These are phyloP conservation scores for Corythaeola cristata DNA, from an alignment of 2,113 vertebrate genomes.

Conservation along the genomic window DNA sequence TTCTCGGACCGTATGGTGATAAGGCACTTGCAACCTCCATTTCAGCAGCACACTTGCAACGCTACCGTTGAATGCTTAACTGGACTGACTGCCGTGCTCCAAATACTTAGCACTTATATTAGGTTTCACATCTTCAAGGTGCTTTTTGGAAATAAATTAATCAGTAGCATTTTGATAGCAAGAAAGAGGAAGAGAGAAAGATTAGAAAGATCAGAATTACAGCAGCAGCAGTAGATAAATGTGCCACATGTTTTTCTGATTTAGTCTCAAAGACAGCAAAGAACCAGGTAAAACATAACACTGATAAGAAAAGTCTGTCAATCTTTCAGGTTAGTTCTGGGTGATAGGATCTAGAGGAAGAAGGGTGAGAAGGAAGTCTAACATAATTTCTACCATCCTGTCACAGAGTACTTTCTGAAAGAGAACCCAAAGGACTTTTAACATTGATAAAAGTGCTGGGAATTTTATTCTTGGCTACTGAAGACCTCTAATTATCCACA, in stretches of 20 bases:
- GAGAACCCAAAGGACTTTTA: background rate
- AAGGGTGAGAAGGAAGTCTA: background rate
- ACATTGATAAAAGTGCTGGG: background rate
- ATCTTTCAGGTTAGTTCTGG: background rate
- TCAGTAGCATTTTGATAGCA: background rate
- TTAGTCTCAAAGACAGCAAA: background rate
- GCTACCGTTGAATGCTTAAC: background rate
- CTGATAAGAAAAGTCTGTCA: constrained; percentile 9
- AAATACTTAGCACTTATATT: background rate
- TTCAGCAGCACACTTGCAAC: background rate
- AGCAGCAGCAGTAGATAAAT: background rate
- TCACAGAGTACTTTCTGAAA: background rate
- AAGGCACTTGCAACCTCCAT: background rate
- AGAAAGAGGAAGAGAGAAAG: background rate
- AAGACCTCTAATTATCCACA: background rate
- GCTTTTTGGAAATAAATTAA: background rate
- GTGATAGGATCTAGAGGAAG: background rate
- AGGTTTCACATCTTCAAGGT: background rate
- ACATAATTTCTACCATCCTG: background rate
- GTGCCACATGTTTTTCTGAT: background rate
- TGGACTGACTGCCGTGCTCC: background rate
- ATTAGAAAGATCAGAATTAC: background rate
- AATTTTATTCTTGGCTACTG: background rate
- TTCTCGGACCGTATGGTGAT: background rate
- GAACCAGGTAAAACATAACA: background rate